phyloP scores from a whole-genome alignment of 2,113 vertebrate species.

The Ardeotis arabs region DNA sequence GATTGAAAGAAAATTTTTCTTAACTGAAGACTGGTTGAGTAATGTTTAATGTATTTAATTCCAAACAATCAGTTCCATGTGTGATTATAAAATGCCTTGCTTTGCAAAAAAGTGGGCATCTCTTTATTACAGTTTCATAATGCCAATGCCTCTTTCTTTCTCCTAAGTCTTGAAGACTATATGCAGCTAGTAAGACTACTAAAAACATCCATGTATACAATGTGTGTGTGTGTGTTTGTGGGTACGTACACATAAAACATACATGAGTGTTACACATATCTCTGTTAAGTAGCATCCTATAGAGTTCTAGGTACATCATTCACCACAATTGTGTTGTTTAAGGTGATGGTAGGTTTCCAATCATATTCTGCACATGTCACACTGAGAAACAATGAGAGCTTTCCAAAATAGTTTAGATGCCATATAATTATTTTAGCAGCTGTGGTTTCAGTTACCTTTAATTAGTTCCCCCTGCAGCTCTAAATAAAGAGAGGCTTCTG shows the following conservation, averaged over 20 bases:
- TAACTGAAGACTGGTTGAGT: constrained; percentile 11
- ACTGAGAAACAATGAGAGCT: not conserved
- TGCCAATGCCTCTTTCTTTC: not conserved
- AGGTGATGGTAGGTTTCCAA: not conserved
- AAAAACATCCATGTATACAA: not conserved
- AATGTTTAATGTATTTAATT: constrained; percentile 31
- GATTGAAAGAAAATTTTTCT: not conserved
- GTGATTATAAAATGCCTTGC: not conserved
- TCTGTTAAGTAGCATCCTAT: not conserved
- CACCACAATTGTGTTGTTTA: not conserved
- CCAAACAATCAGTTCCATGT: not conserved
- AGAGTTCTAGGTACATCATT: not conserved
- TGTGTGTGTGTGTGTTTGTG: not conserved
- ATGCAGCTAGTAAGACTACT: not conserved
- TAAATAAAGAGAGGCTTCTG: constrained; percentile 35
- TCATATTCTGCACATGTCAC: not conserved
- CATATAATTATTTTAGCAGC: constrained; percentile 48
- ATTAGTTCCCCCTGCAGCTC: constrained; percentile 48
- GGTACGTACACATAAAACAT: not conserved
- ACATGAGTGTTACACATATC: not conserved
- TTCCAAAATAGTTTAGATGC: constrained; percentile 37
- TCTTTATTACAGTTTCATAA: not conserved
- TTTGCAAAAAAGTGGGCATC: not conserved
- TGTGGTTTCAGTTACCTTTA: constrained; percentile 62
- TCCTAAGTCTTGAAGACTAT: not conserved